phyloP scores from a whole-genome alignment of 1,140 invertebrate species.

The Drosophila tsacasi region DNA sequence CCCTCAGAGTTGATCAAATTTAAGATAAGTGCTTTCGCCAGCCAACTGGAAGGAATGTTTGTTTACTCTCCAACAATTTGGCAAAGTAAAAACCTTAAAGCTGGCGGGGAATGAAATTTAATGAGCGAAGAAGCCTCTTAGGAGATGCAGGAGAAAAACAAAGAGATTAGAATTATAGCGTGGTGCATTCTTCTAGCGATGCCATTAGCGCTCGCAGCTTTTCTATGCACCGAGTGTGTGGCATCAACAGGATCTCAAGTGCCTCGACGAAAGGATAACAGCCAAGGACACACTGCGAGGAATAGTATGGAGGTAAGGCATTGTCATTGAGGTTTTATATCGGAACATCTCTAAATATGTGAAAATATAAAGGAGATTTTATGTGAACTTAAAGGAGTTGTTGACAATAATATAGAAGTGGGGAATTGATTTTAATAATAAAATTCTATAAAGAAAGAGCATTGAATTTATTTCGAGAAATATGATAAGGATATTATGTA shows the following conservation, averaged over 20 bases:
- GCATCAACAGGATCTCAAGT: conserved; percentile 34
- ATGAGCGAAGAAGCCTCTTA: conserved; percentile 4
- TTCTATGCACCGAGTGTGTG: conserved; percentile 14
- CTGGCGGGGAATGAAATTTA: conserved; percentile 16
- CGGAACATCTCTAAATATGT: not conserved
- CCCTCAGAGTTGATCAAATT: conserved; percentile 40
- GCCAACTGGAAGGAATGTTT: conserved; percentile 45
- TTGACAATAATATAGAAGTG: not conserved
- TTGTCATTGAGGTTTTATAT: not conserved
- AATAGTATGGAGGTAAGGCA: not conserved
- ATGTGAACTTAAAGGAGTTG: not conserved
- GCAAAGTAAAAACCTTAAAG: conserved; percentile 35
- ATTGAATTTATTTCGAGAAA: not conserved
- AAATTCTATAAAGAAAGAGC: not conserved
- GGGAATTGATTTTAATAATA: not conserved
- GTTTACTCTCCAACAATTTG: conserved; percentile 15
- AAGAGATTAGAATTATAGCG: conserved; percentile 41
- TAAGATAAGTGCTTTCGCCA: conserved; percentile 46
- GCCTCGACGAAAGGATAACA: conserved; percentile 28
- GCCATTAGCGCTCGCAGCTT: conserved; percentile 26
- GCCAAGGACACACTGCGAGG: conserved; percentile 16
- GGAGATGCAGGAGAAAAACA: conserved; percentile 21
- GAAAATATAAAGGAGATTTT: not conserved
- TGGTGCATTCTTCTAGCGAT: conserved; percentile 9
- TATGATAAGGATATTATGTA: not conserved